These are phyloP conservation scores for Heliocidaris erythrogramma DNA, from an alignment of 35 echinoderm and acorn worm genomes.

Conservation along the genomic window DNA sequence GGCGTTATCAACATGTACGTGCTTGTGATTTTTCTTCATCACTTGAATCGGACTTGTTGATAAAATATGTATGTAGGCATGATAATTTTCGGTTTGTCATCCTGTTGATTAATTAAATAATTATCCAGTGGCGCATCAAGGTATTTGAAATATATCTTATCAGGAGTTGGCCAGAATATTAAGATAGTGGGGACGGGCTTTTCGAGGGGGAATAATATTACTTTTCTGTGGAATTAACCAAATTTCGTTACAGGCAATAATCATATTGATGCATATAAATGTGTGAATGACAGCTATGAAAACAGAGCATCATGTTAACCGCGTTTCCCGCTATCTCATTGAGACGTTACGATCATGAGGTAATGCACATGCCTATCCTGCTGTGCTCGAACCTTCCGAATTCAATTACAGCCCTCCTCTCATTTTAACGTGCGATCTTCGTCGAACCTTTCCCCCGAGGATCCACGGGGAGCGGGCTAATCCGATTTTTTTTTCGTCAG, in stretches of 20 bases:
- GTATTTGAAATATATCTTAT: no score
- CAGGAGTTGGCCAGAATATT: no score
- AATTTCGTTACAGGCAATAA: neutral
- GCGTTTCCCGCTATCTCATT: neutral
- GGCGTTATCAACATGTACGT: no score
- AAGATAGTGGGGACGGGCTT: no score
- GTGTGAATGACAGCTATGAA: neutral
- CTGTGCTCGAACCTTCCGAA: neutral
- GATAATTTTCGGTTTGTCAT: no score
- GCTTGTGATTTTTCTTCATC: no score
- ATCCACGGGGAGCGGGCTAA: neutral
- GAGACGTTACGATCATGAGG: neutral
- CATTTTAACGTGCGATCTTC: constrained; percentile 34
- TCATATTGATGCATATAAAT: neutral
- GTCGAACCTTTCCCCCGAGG: neutral
- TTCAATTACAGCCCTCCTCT: neutral
- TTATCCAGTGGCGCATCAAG: no score
- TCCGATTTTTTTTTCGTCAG: neutral
- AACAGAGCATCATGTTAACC: neutral
- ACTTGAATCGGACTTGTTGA: no score
- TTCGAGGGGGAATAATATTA: no score
- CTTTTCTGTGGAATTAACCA: neutral
- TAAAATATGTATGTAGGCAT: no score
- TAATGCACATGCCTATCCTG: neutral
- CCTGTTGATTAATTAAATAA: no score